These are phyloP conservation scores for Coenonympha glycerion DNA, from an alignment of 2,888 invertebrate genomes.

Conservation along the genomic window DNA sequence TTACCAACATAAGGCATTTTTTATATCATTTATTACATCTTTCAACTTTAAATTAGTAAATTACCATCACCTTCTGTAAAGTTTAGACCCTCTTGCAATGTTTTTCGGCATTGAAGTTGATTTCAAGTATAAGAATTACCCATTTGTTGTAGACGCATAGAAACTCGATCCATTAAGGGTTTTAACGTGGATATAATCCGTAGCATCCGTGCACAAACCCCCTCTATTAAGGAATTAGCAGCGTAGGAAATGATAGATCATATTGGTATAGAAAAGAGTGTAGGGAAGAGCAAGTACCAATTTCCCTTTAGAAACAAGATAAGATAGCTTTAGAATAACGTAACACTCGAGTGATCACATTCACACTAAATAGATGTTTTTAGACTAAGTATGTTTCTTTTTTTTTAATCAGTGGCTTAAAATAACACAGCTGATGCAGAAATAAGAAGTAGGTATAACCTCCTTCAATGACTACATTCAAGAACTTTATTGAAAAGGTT, in stretches of 20 bases:
- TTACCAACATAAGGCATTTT: background rate
- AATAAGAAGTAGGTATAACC: too few relatives aligned
- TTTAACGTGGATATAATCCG: slow-evolving; percentile 57
- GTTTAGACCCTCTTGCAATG: too few relatives aligned
- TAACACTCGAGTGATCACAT: too few relatives aligned
- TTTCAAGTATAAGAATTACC: slow-evolving; percentile 3
- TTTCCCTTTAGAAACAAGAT: slow-evolving; percentile 25
- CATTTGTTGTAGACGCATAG: slow-evolving; percentile 24
- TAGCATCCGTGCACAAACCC: slow-evolving; percentile 55
- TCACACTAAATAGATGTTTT: too few relatives aligned
- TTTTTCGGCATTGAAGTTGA: too few relatives aligned
- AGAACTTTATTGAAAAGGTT: too few relatives aligned
- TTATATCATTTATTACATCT: background rate
- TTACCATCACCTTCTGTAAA: background rate
- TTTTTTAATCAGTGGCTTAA: too few relatives aligned
- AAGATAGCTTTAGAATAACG: background rate
- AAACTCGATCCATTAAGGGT: slow-evolving; percentile 46
- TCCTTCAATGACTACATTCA: too few relatives aligned
- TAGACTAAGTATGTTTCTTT: too few relatives aligned
- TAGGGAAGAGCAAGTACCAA: slow-evolving; percentile 32
- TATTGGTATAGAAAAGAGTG: slow-evolving; percentile 38
- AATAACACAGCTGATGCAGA: too few relatives aligned
- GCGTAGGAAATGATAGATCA: slow-evolving; percentile 54
- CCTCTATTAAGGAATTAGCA: slow-evolving; percentile 56
- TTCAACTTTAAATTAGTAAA: background rate